A percentile compares a stretch with the other conserved stretches of the same genome.
phyloP scores from a whole-genome alignment of 2,888 invertebrate species.

The Drosophila paucipuncta region DNA sequence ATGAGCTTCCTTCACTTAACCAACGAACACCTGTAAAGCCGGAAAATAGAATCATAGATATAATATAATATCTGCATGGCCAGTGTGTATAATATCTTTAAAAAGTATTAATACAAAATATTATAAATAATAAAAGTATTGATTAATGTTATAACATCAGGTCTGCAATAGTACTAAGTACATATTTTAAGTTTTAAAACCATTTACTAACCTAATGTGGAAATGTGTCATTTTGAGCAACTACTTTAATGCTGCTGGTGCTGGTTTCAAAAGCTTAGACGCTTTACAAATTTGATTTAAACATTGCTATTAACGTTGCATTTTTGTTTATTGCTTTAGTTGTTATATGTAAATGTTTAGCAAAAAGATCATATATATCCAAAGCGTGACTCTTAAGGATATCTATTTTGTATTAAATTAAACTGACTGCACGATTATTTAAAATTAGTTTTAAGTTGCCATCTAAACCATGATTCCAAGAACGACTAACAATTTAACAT shows the following conservation, averaged over 20 bases:
- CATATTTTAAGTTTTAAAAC: slow-evolving; percentile 12
- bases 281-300: slow-evolving; percentile 36
- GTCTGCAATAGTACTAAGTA: slow-evolving; percentile 33
- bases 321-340: slow-evolving; percentile 14
- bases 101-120: slow-evolving; percentile 19
- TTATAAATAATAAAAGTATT: slow-evolving; percentile 21
- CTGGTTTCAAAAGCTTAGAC: slow-evolving; percentile 9
- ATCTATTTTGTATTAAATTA: slow-evolving; percentile 30
- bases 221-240: slow-evolving; percentile 43
- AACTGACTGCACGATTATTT: slow-evolving; percentile 51
- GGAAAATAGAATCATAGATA: background rate
- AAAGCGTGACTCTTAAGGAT: slow-evolving; percentile 19
- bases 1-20: slow-evolving; percentile 49
- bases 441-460: slow-evolving; percentile 47
- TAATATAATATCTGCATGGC: slow-evolving; percentile 10
- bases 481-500: slow-evolving; percentile 42
- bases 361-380: slow-evolving; percentile 1
- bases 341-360: slow-evolving; percentile 5
- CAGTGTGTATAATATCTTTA: slow-evolving; percentile 9
- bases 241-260: slow-evolving; percentile 1
- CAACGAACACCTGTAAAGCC: slow-evolving; percentile 24
- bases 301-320: slow-evolving; percentile 9
- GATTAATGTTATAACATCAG: slow-evolving; percentile 29
- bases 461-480: slow-evolving; percentile 15
- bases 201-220: slow-evolving; percentile 28